phyloP scores from a whole-genome alignment of 2,888 invertebrate species.

The Caenorhabditis sp. region DNA sequence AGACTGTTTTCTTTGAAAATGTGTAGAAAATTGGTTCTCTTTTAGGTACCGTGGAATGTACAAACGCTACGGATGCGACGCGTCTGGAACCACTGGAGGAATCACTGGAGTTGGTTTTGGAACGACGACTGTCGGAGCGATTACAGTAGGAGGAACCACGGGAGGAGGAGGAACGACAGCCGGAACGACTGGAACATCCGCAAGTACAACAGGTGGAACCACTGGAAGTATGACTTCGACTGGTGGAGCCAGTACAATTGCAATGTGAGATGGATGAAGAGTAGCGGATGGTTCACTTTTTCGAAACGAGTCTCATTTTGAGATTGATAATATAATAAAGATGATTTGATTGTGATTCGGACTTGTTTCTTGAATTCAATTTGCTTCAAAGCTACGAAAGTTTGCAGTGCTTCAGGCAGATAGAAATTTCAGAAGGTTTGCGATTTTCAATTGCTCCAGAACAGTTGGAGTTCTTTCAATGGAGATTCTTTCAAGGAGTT shows the following conservation, averaged over 20 bases:
- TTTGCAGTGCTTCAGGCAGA: too few relatives aligned
- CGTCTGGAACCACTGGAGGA: slow-evolving; percentile 53
- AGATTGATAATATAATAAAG: neutral
- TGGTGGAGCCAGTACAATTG: slow-evolving; percentile 31
- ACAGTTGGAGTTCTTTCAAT: too few relatives aligned
- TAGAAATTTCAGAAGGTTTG: too few relatives aligned
- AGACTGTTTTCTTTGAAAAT: slow-evolving; percentile 7
- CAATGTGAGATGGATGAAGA: neutral
- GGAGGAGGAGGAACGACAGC: slow-evolving; percentile 22
- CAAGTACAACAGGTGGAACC: slow-evolving; percentile 5
- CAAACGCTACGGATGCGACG: slow-evolving; percentile 67
- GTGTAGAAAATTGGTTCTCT: neutral
- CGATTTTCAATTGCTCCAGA: too few relatives aligned
- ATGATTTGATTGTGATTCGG: neutral
- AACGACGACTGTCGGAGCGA: slow-evolving; percentile 18
- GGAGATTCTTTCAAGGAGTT: too few relatives aligned
- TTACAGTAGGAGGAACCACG: slow-evolving; percentile 28
- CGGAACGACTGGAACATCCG: slow-evolving; percentile 6
- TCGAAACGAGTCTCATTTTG: neutral
- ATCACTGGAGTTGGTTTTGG: slow-evolving; percentile 54
- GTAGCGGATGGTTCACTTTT: neutral
- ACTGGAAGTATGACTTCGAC: slow-evolving; percentile 18
- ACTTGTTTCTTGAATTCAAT: too few relatives aligned
- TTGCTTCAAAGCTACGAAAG: too few relatives aligned
- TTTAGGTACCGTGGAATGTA: slow-evolving; percentile 67